phyloP scores from a whole-genome alignment of 2,888 invertebrate species.

The Dicyrtoma fusca region DNA sequence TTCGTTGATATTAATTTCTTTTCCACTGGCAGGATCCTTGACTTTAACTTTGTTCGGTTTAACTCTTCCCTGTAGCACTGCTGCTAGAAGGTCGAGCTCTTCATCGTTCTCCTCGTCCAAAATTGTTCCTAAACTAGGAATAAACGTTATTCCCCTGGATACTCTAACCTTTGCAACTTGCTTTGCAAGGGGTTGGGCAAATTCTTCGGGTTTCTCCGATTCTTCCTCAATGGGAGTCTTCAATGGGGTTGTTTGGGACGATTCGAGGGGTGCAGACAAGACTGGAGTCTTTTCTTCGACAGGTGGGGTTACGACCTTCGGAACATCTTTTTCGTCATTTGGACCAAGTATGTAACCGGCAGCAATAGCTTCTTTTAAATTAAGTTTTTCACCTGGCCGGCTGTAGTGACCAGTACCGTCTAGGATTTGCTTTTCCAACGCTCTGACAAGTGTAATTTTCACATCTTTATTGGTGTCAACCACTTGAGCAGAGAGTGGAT shows the following conservation, averaged over 20 bases:
- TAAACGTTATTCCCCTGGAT: slow-evolving; percentile 67
- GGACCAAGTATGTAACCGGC: slow-evolving; percentile 57
- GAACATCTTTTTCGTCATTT: slow-evolving; percentile 61
- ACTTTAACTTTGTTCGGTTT: slow-evolving; percentile 71
- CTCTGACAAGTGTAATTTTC: slow-evolving; percentile 68
- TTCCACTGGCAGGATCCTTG: slow-evolving; percentile 71
- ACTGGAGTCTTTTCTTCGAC: slow-evolving; percentile 6
- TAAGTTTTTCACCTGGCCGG: slow-evolving; percentile 54
- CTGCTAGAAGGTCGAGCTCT: slow-evolving; percentile 69
- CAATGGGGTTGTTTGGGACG: background rate
- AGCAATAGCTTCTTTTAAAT: slow-evolving; percentile 47
- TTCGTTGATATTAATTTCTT: slow-evolving; percentile 70
- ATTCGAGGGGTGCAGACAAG: background rate
- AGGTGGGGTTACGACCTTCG: background rate
- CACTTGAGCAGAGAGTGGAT: slow-evolving; percentile 79
- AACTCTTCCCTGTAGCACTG: slow-evolving; percentile 75
- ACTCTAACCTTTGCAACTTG: slow-evolving; percentile 7
- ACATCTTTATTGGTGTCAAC: slow-evolving; percentile 75
- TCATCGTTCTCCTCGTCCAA: slow-evolving; percentile 69
- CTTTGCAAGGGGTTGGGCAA: background rate
- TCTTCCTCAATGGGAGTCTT: background rate
- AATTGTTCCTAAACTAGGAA: slow-evolving; percentile 75
- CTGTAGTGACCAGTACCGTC: slow-evolving; percentile 77
- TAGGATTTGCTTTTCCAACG: slow-evolving; percentile 77
- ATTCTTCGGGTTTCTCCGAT: background rate